Conservation (phyloP, 1,140 invertebrate species). For the Lucilia cuprina region DNA sequence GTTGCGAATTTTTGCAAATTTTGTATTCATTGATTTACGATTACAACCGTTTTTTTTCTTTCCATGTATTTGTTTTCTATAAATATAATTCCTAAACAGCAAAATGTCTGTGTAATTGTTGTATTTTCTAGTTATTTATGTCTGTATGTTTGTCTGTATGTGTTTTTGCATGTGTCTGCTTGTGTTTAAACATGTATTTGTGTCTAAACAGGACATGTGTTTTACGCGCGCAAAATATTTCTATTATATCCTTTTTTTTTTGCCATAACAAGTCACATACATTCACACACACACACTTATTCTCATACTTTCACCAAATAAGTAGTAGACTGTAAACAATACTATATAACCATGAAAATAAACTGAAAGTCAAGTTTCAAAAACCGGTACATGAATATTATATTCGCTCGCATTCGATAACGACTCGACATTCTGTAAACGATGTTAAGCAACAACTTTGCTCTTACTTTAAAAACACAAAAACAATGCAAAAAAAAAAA, state of each 20-base stretch:
- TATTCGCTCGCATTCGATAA: background rate
- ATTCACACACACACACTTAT: too few species aligned
- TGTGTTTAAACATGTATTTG: background rate
- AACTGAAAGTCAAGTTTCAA: background rate
- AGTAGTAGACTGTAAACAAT: background rate
- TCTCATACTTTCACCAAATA: too few species aligned
- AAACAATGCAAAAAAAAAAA: background rate
- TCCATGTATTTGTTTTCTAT: too few species aligned
- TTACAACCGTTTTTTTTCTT: too few species aligned
- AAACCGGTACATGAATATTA: background rate
- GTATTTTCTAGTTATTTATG: background rate
- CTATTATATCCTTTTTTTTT: background rate
- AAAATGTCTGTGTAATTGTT: background rate
- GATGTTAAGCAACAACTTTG: background rate
- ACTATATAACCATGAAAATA: background rate
- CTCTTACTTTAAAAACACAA: background rate
- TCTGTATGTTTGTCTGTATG: background rate
- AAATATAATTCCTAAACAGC: too few species aligned
- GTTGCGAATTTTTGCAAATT: background rate
- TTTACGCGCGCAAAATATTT: slow-evolving; percentile 24
- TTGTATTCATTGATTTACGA: background rate
- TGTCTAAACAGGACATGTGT: slow-evolving; percentile 12
- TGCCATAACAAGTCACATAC: too few species aligned
- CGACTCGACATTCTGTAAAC: background rate
- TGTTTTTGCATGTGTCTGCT: background rate